Conservation (phyloP, 2,888 invertebrate genomes). For the Cinara cedri region DNA sequence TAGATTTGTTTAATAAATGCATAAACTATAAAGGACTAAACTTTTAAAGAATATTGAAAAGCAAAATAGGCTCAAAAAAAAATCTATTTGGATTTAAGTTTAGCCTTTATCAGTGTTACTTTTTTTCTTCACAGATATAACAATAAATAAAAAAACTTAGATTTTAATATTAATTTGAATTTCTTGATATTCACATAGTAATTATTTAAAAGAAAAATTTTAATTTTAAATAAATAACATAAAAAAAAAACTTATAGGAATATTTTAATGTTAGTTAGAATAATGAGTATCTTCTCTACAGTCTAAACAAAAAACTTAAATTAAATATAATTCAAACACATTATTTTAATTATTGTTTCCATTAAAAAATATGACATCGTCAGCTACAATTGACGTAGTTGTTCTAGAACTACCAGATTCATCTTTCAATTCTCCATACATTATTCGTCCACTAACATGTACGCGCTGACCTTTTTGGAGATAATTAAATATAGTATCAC, state of each 20-base stretch:
- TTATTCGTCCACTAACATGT: constrained; percentile 79
- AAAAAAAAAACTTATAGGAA: constrained; percentile 1
- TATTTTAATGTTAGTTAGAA: background rate
- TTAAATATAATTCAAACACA: background rate
- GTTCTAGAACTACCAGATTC: constrained; percentile 74
- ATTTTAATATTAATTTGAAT: no score
- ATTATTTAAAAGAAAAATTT: background rate
- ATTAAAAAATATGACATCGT: constrained; percentile 81
- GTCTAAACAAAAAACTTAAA: constrained; percentile 19
- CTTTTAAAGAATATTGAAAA: no score
- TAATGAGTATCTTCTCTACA: background rate
- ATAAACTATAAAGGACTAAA: no score
- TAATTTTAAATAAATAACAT: background rate
- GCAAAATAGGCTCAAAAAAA: no score
- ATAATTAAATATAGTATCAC: constrained; percentile 79
- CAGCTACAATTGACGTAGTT: constrained; percentile 83
- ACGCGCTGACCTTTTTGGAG: constrained; percentile 86
- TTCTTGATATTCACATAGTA: no score
- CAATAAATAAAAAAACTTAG: no score
- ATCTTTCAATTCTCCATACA: constrained; percentile 83
- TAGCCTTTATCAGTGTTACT: no score
- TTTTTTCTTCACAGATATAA: no score
- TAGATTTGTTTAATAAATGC: no score
- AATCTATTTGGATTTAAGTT: no score
- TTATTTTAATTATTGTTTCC: constrained; percentile 17